Conservation (phyloP, 2,888 invertebrate species). For the Anorthoa munda region DNA sequence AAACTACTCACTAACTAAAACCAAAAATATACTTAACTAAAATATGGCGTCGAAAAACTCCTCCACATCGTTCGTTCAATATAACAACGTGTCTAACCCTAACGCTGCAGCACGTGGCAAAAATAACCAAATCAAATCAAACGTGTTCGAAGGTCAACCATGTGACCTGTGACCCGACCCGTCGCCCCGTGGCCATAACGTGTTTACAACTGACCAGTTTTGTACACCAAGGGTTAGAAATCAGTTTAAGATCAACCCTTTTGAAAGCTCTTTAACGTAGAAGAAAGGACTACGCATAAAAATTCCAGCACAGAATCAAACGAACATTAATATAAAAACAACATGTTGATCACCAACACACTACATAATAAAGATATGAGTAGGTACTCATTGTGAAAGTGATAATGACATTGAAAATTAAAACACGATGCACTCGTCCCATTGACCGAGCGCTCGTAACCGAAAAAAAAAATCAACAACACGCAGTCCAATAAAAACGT, state of each 20-base stretch:
- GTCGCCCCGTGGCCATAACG: constrained; percentile 56
- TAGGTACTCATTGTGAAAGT: constrained; percentile 87
- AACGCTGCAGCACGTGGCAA: constrained; percentile 70
- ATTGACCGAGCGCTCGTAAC: constrained; percentile 86
- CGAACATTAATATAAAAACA: constrained; percentile 56
- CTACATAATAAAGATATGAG: constrained; percentile 67
- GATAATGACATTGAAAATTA: constrained; percentile 91
- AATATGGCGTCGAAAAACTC: too few species aligned
- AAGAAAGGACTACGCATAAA: constrained; percentile 31
- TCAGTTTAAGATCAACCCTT: constrained; percentile 60
- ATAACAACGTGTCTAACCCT: constrained; percentile 63
- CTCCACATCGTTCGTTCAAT: too few species aligned
- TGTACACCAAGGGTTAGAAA: constrained; percentile 52
- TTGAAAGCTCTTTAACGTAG: neutral
- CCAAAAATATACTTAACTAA: too few species aligned
- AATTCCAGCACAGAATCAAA: constrained; percentile 13
- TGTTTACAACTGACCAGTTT: constrained; percentile 64
- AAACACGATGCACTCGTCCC: constrained; percentile 88
- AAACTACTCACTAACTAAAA: too few species aligned
- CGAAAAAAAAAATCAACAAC: constrained; percentile 86
- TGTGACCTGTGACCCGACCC: constrained; percentile 65
- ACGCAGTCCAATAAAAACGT: constrained; percentile 89
- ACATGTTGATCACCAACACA: constrained; percentile 53
- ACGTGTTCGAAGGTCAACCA: constrained; percentile 66
- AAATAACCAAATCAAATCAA: constrained; percentile 69